Evolutionary conservation across 2,888 invertebrate species (phyloP).

Genomic region (Achlya flavicornis): DNA sequence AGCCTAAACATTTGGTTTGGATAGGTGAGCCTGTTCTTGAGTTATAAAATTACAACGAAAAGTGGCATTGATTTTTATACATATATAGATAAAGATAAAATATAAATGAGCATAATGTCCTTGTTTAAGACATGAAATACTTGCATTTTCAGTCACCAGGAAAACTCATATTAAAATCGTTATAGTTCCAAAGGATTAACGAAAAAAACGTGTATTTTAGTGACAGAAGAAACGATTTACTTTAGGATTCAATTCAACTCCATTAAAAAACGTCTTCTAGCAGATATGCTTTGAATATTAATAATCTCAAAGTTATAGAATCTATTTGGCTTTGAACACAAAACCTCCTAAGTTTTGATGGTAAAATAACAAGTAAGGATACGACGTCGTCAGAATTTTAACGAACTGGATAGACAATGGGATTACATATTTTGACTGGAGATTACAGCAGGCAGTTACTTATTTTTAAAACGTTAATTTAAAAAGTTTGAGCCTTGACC

Average conservation of each 20-base stretch:
- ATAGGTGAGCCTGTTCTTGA: no score
- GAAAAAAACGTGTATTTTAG: no score
- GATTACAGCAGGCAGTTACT: neutral
- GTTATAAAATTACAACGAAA: no score
- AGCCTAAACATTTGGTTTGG: no score
- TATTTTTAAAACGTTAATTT: neutral
- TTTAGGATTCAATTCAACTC: neutral
- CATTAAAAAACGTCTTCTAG: neutral
- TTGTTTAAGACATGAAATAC: no score
- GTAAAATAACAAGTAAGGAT: constrained; percentile 1
- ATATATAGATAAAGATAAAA: no score
- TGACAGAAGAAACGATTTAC: neutral
- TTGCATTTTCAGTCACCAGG: no score
- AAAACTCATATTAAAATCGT: no score
- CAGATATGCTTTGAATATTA: constrained; percentile 2
- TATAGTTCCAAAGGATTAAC: no score
- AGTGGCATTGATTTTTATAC: no score
- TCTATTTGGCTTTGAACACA: neutral
- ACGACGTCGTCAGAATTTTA: constrained; percentile 8
- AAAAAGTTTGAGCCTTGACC: no score
- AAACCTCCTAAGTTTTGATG: constrained; percentile 1
- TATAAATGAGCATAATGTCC: no score
- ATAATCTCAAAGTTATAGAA: neutral
- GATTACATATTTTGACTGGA: neutral
- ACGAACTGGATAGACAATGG: neutral